Percentiles rank a stretch among this genome's conserved stretches.
Evolutionary conservation across 1,140 invertebrate species (phyloP).

Genomic region (Temnothorax curvispinosus): DNA sequence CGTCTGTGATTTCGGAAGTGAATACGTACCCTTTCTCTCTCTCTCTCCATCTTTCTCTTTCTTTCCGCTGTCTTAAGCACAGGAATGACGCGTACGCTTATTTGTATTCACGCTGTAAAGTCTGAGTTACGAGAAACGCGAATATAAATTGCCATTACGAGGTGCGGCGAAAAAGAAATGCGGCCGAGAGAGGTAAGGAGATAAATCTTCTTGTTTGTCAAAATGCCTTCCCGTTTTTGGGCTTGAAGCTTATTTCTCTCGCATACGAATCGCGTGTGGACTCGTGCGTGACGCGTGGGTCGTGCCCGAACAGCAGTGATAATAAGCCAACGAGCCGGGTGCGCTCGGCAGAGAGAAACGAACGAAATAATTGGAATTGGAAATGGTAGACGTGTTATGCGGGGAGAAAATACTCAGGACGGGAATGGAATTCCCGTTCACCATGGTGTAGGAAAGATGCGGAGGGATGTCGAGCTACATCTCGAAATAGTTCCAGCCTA

Average conservation of each 20-base stretch:
- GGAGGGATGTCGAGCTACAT: conserved; percentile 30
- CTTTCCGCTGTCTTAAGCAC: conserved; percentile 5
- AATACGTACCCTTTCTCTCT: neutral
- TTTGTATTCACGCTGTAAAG: conserved; percentile 52
- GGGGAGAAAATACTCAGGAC: conserved; percentile 16
- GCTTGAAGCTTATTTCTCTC: conserved; percentile 37
- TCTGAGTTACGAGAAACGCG: conserved; percentile 56
- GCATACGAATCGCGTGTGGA: conserved; percentile 45
- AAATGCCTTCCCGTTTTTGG: conserved; percentile 41
- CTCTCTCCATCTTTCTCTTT: neutral
- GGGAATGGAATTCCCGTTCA: conserved; percentile 20
- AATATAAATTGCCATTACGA: conserved; percentile 61
- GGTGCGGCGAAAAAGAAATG: conserved; percentile 45
- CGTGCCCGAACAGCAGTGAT: conserved; percentile 6
- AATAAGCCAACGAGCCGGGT: conserved; percentile 19
- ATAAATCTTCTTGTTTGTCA: conserved; percentile 57
- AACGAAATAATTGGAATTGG: conserved; percentile 52
- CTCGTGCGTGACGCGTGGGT: conserved; percentile 31
- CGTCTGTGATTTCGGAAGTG: conserved; percentile 32
- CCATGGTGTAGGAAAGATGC: neutral
- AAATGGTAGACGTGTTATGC: conserved; percentile 16
- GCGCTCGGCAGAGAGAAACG: neutral
- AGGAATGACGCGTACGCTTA: conserved; percentile 38
- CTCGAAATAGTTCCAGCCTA: conserved; percentile 38
- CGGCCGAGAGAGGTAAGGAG: conserved; percentile 12